Evolutionary conservation across 2,113 vertebrate genomes (phyloP), one percentile per base, ranked within the genome.

Genomic region (Mus pahari): DNA sequence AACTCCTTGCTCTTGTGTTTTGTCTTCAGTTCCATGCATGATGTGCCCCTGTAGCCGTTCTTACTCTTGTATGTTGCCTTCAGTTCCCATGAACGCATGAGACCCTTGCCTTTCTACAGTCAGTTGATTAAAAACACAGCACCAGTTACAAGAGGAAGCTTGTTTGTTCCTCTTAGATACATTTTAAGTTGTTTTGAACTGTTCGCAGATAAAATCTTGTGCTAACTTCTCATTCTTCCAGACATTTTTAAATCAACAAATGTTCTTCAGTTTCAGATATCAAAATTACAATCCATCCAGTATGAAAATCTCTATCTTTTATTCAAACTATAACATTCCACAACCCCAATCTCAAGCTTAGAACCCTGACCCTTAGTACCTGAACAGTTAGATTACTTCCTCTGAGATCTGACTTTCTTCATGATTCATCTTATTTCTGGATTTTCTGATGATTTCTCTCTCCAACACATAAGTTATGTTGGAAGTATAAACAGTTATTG

Each of bases 241-340:
- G 26, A 12, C 33, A 86, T 92, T 86, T 48, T 84, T 90, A 82
- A 81, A 4, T 90, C 39, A 94, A 75, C 60, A 90, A 95, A 55
- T 94, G 73, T 55, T 82, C 66, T 96, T n/a, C 66, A 66, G n/a
- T 87, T 87, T 90, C 28, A 92, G 17, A 75, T 92, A 83, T 71
- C 42, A 88, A 87, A 89, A 84, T 78, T 84, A 0, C 20, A 90
- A 71, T 71, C 13, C 13, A 88, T 26, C 39, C 55, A 78, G 10
- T 60, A 60, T 81, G 17, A 58, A 75, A 28, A 42, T 87, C 81
- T 86, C 42, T 42, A n/a, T 60, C 17, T 89, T 17, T 39, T 16
- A 75, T 91, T 82, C 28, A 83, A 58, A 31, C 31, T 88, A 33
- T 84, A 66, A 60, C 45, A 78, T 91, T 71, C 3, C 2, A 10